Percentiles rank a stretch among this genome's conserved stretches.
Conservation (phyloP, 2,888 invertebrate genomes). For the Operophtera brumata region DNA sequence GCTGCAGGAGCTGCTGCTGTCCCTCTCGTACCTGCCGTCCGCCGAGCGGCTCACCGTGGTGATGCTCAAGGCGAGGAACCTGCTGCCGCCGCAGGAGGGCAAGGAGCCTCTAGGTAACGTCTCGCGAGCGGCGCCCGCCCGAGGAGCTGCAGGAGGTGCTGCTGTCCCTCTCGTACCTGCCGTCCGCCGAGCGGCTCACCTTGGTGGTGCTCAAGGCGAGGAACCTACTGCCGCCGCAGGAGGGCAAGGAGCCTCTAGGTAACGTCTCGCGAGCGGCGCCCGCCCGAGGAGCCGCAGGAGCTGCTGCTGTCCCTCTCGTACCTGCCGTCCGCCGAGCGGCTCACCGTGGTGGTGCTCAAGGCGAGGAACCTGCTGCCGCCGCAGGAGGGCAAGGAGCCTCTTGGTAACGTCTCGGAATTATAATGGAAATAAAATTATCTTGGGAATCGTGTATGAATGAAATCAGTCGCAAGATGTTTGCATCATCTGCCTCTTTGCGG, state of each 20-base stretch:
- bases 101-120: conserved; percentile 84
- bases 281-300: conserved; percentile 91
- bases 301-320: conserved; percentile 92
- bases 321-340: conserved; percentile 91
- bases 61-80: conserved; percentile 91
- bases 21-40: conserved; percentile 92
- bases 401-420: no score
- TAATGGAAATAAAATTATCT: no score
- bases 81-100: conserved; percentile 85
- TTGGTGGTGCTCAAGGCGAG: conserved; percentile 91
- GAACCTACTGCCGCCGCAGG: conserved; percentile 88
- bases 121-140: conserved; percentile 89
- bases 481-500: no score
- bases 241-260: conserved; percentile 84
- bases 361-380: conserved; percentile 90
- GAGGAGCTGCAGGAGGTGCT: conserved; percentile 91
- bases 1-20: conserved; percentile 89
- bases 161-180: conserved; percentile 91
- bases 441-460: no score
- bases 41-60: conserved; percentile 92
- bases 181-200: conserved; percentile 92
- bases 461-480: no score
- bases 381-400: conserved; percentile 83
- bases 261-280: conserved; percentile 87
- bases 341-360: conserved; percentile 91